Conservation (phyloP, 2,113 vertebrate species). For the Grus americana region DNA sequence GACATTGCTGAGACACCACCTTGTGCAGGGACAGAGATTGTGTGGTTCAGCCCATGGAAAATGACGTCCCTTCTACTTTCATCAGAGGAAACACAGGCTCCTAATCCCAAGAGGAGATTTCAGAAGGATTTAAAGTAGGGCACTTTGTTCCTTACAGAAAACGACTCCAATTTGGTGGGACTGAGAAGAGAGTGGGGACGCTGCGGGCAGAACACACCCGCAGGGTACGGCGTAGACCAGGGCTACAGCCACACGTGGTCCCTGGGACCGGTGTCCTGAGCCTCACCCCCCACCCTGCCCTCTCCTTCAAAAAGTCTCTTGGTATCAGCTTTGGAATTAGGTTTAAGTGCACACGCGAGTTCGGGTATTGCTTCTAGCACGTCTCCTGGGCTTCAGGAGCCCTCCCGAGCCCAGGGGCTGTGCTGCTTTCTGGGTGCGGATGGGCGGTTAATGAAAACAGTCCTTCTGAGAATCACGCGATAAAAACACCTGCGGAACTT, state of each 20-base stretch:
- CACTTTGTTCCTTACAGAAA: background rate
- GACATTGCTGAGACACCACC: background rate
- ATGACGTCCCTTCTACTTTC: background rate
- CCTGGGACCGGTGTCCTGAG: background rate
- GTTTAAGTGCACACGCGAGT: accelerated
- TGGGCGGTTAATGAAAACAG: background rate
- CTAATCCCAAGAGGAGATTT: background rate
- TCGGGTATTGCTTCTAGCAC: background rate
- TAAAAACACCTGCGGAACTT: background rate
- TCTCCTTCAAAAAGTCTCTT: background rate
- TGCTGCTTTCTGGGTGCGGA: background rate
- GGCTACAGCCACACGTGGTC: background rate
- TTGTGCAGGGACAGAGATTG: background rate
- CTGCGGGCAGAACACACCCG: background rate
- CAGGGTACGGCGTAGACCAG: background rate
- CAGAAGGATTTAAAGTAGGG: background rate
- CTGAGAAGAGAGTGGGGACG: background rate
- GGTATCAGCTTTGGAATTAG: background rate
- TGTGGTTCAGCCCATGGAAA: background rate
- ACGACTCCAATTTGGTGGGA: background rate
- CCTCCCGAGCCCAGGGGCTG: background rate
- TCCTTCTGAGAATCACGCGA: background rate
- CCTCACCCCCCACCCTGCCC: background rate
- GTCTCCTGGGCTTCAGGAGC: background rate
- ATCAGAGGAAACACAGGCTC: background rate